Conservation (phyloP, 2,888 invertebrate genomes). For the Acutogordius australiensis region DNA sequence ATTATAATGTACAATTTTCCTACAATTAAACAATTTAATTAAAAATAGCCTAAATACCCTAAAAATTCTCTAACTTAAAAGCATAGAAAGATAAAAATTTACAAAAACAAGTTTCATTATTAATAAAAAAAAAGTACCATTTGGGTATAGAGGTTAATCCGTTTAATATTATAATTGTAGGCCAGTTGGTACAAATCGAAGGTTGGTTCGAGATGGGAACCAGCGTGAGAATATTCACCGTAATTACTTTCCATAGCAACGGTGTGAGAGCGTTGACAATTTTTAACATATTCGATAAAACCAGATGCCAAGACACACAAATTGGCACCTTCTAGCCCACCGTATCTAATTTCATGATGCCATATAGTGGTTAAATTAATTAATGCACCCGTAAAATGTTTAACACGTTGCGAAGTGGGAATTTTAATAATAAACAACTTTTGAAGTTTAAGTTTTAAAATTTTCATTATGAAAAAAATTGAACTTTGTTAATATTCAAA, state of each 20-base stretch:
- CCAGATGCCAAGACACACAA: neutral
- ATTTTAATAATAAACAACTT: neutral
- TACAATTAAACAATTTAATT: no score
- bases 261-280: no score
- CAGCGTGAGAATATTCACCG: no score
- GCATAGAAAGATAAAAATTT: no score
- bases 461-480: neutral
- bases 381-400: neutral
- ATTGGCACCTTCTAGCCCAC: neutral
- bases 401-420: neutral
- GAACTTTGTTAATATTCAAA: no score
- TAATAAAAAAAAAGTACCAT: no score
- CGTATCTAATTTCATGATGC: neutral
- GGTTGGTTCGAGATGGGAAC: neutral
- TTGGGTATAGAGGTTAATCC: neutral
- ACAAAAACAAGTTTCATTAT: no score
- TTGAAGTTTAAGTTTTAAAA: neutral
- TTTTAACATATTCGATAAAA: neutral
- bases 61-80: no score
- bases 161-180: slow-evolving; percentile 9
- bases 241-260: no score
- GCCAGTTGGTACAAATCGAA: slow-evolving; percentile 10
- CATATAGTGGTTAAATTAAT: neutral
- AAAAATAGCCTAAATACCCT: no score
- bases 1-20: no score